A percentile compares a stretch with the other conserved stretches of the same genome.
Conservation (phyloP, 2,797 vertebrate species). For the Alosa sapidissima region DNA sequence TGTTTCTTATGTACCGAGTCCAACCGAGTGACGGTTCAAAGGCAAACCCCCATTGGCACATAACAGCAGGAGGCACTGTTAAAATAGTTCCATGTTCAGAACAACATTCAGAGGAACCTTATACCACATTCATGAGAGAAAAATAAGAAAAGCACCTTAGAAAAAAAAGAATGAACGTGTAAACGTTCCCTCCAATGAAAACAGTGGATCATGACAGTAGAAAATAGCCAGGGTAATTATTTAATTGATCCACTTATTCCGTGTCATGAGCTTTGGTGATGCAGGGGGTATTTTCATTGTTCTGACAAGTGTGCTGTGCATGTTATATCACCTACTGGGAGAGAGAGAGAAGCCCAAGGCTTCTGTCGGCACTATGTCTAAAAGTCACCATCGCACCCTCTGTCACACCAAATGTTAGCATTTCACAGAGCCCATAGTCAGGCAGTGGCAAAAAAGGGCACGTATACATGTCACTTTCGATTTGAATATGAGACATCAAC, state of each 20-base stretch:
- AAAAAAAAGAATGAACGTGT: neutral
- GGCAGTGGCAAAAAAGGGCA: constrained; percentile 66
- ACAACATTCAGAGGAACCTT: neutral
- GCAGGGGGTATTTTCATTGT: constrained; percentile 61
- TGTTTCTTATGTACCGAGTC: constrained; percentile 35
- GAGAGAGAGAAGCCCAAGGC: constrained; percentile 45
- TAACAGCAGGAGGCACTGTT: neutral
- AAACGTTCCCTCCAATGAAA: neutral
- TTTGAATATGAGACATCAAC: constrained; percentile 68
- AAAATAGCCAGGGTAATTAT: constrained; percentile 51
- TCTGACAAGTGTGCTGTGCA: constrained; percentile 60
- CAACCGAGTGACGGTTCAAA: neutral
- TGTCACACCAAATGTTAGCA: constrained; percentile 70
- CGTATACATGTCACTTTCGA: constrained; percentile 63
- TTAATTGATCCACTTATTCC: constrained; percentile 67
- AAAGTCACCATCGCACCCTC: constrained; percentile 70
- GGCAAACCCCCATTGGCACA: neutral
- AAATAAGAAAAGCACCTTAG: neutral
- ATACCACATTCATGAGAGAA: neutral
- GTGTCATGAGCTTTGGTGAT: constrained; percentile 59
- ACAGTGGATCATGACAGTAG: neutral
- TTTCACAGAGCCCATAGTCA: constrained; percentile 68
- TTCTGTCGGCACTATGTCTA: constrained; percentile 55
- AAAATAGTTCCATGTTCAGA: neutral
- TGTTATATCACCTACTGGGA: constrained; percentile 61